Base-by-base conservation (phyloP, 2,113 vertebrate genomes). In the Theristicus caerulescens region DNA sequence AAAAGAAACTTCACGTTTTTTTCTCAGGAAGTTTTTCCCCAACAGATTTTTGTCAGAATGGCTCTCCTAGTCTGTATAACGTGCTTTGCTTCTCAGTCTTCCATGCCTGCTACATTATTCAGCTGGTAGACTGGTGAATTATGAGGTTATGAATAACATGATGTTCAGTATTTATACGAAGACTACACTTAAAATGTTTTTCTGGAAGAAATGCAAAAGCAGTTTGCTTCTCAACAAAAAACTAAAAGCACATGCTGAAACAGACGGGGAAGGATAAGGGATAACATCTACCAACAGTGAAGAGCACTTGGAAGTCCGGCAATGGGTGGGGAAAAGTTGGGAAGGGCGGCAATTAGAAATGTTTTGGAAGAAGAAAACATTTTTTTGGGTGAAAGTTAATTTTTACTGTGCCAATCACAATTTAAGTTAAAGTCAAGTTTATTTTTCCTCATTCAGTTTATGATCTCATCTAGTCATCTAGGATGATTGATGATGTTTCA, bases 301-400 rank as follows among this genome's bases (percentile, higher is more conserved):
- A 49, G 16, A 93, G 46, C 36, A 58, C 66, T 87, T 96, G 71
- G 73, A 95, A 91, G 42, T 72, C 82, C 84, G 83, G 81, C 83
- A 89, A 1, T 34, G 95, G 93, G 93, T 95, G 89, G 86, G 32
- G 62, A 47, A 44, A 73, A 94, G 12, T 44, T 88, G 67, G 85
- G 67, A 88, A 88, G 88, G 52, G 46, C 6, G 0, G 78, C 47
- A 94, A 64, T 78, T 93, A 83, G 74, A 97, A 91, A 86, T 34
- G 38, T 94, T 95, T 91, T 97, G 89, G 89, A 97, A 93, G 69
- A 94, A 91, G 26, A 94, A 87, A 91, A 82, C n/a, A 80, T 62
- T 61, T 94, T 80, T 92, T 22, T 2, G 57, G 62, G 66, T 57
- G 51, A 89, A 95, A 96, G 94, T 85, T 95, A 87, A 91, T 85